Evolutionary conservation across 2,888 invertebrate species (phyloP).

Genomic region (Athrips mouffetella): DNA sequence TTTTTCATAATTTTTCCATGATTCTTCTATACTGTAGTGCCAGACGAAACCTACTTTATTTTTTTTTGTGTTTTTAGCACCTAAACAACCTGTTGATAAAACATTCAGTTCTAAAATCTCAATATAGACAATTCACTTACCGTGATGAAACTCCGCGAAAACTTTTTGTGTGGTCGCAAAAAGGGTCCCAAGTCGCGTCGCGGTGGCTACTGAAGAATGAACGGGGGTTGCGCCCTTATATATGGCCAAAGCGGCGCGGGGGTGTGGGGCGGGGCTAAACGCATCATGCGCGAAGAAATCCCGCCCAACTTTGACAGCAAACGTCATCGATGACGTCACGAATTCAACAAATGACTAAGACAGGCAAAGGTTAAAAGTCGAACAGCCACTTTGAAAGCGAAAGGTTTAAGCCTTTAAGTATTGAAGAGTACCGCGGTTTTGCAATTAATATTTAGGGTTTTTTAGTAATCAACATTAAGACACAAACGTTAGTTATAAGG

Average conservation of each 20-base stretch:
- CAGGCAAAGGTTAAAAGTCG: slow-evolving; percentile 7
- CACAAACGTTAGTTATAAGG: background rate
- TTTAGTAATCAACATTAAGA: background rate
- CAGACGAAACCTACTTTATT: too few relatives aligned
- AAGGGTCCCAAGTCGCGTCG: slow-evolving; percentile 32
- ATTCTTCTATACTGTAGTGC: too few relatives aligned
- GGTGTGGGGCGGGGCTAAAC: slow-evolving; percentile 50
- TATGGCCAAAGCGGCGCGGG: slow-evolving; percentile 41
- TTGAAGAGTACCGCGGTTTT: background rate
- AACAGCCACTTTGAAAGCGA: background rate
- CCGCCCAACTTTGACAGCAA: slow-evolving; percentile 61
- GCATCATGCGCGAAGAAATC: slow-evolving; percentile 41
- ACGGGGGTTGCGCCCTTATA: slow-evolving; percentile 47
- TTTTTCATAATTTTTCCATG: too few relatives aligned
- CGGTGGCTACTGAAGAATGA: slow-evolving; percentile 30
- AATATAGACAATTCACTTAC: slow-evolving; percentile 44
- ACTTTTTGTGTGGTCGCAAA: slow-evolving; percentile 47
- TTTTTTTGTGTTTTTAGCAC: background rate
- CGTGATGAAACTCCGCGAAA: slow-evolving; percentile 55
- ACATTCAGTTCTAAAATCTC: background rate
- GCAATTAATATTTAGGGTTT: slow-evolving; percentile 6
- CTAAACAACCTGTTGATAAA: background rate
- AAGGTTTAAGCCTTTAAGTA: background rate
- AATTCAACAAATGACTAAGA: slow-evolving; percentile 10
- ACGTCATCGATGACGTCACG: slow-evolving; percentile 46